A percentile compares a stretch with the other conserved stretches of the same genome.
Conservation (phyloP, 2,113 vertebrate species). For the Lasiurus cinereus region DNA sequence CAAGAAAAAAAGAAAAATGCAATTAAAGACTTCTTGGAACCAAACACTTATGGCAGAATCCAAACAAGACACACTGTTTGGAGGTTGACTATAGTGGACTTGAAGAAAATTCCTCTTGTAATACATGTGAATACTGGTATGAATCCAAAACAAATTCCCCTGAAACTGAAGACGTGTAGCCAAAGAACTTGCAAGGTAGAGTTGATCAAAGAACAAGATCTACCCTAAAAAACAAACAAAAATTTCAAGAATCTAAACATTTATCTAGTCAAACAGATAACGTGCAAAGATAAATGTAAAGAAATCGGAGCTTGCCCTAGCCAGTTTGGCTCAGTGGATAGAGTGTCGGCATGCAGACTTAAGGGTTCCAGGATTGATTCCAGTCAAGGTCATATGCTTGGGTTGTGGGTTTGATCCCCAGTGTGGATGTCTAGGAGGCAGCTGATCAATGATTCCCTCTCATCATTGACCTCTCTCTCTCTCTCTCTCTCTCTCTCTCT, state of each 20-base stretch:
- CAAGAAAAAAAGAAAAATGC: background rate
- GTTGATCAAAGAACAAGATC: background rate
- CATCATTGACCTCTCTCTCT: background rate
- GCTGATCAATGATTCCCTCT: background rate
- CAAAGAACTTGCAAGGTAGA: background rate
- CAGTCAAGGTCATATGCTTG: background rate
- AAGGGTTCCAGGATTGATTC: background rate
- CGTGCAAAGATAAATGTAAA: background rate
- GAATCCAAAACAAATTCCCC: background rate
- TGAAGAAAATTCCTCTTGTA: background rate
- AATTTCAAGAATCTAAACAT: background rate
- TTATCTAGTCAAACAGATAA: slow-evolving; percentile 4
- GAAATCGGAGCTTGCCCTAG: background rate
- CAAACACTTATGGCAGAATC: background rate
- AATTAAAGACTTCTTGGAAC: background rate
- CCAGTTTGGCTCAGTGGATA: background rate
- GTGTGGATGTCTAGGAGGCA: background rate
- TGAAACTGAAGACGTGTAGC: background rate
- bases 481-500: background rate
- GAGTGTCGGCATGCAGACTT: background rate
- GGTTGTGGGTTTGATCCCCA: background rate
- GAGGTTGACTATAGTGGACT: background rate
- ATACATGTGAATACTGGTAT: background rate
- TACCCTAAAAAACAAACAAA: background rate
- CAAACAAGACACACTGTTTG: background rate